Evolutionary conservation across 1,140 invertebrate species (phyloP).

Genomic region (Heliconius nattereri): DNA sequence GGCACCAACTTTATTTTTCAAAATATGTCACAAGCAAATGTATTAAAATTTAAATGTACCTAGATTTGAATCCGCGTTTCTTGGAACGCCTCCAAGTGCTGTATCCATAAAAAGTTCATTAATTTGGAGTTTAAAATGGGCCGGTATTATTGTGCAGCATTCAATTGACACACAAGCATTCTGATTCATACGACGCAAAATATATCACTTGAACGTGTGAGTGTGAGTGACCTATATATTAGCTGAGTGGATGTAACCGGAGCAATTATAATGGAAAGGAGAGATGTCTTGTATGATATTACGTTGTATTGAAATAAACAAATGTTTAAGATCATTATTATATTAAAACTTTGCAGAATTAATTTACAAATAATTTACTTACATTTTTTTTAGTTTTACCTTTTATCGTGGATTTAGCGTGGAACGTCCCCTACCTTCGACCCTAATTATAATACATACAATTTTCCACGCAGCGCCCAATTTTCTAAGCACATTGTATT

Average conservation of each 20-base stretch:
- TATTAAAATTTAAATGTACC: background rate
- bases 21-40: too few relatives aligned
- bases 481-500: too few relatives aligned
- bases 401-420: too few relatives aligned
- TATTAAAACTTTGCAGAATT: background rate
- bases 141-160: background rate
- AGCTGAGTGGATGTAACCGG: background rate
- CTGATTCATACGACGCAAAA: background rate
- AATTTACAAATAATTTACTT: too few relatives aligned
- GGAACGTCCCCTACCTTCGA: too few relatives aligned
- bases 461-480: too few relatives aligned
- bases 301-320: background rate
- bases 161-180: conserved; percentile 1
- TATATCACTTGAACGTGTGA: background rate
- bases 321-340: background rate
- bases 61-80: background rate
- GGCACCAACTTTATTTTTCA: too few relatives aligned
- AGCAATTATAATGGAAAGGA: background rate
- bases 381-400: too few relatives aligned
- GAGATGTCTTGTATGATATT: background rate
- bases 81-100: background rate
- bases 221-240: conserved; percentile 4
- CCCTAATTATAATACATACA: too few relatives aligned
- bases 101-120: background rate
- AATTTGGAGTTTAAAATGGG: background rate